Evolutionary conservation across 2,797 vertebrate genomes (phyloP), one percentile per base, ranked within the genome.

Genomic region (Steatocranus sp.): DNA sequence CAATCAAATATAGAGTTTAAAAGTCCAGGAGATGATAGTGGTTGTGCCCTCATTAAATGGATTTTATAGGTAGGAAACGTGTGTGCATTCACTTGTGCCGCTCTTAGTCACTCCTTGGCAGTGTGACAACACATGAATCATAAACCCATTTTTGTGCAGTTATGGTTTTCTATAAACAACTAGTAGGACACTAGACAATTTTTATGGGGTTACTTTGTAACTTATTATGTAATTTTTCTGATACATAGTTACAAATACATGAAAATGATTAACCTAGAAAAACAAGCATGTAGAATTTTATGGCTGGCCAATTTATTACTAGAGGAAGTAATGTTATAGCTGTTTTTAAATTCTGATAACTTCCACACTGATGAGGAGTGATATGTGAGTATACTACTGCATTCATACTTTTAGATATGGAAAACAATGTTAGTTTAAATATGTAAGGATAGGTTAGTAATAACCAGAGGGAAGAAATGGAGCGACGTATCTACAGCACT

Each of bases 111-210:
- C 32, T 80, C 77, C 58, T 15, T 25, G 27, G 78, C 70, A 73
- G 73, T 75, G 48, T 79, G 58, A 78, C 6, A 7, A 75, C 6
- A n/a, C 74, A 74, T 84, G 73, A 78, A 85, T 89, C 49, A 83
- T 75, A 46, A 86, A 50, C 32, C 36, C 20, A 85, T 54, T 76
- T 78, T 76, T 75, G 43, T 85, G 23, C 76, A 68, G 73, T 85
- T 84, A 78, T 76, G 82, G 90, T 82, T 84, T 83, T 74, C 75
- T 73, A 81, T 83, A 87, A 90, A 89, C 66, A 17, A 50, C 23
- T 6, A 81, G 18, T 30, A 7, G 34, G 11, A 12, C 79, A 34
- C 25, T 25, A 27, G 15, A 30, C 51, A 56, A 27, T 53, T 25
- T 87, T 79, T 78, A 48, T 78, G 75, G 20, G 15, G 17, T 83